Conservation (phyloP, 2,113 vertebrate genomes). For the Nothoprocta pentlandii region DNA sequence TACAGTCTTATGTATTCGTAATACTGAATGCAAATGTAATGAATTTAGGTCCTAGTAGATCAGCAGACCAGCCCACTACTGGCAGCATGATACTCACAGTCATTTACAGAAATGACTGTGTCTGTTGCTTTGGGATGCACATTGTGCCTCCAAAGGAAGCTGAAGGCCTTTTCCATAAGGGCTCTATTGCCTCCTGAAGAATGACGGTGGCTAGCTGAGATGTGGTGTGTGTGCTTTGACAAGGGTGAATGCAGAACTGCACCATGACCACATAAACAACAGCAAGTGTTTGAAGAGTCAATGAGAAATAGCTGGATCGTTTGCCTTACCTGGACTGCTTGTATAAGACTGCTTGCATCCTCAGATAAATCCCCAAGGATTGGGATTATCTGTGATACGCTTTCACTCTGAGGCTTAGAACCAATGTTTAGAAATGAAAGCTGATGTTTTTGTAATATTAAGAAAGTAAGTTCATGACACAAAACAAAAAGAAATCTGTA, state of each 20-base stretch:
- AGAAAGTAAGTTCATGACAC: not conserved
- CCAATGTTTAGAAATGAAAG: not conserved
- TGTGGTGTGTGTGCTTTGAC: not conserved
- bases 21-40: not conserved
- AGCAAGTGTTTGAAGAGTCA: not conserved
- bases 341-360: not conserved
- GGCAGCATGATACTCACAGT: not conserved
- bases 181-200: not conserved
- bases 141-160: not conserved
- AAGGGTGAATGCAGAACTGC: not conserved
- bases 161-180: not conserved
- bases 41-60: not conserved
- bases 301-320: not conserved
- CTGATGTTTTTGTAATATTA: not conserved
- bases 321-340: not conserved
- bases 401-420: not conserved
- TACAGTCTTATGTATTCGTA: not conserved
- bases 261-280: not conserved
- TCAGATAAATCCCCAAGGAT: not conserved
- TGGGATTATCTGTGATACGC: not conserved
- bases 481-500: not conserved
- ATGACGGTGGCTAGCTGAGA: fast-evolving
- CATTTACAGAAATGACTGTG: not conserved
- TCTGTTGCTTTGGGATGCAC: not conserved
- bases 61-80: not conserved